phyloP scores from a whole-genome alignment of 2,113 vertebrate genomes.

The Telmatochromis sp. region DNA sequence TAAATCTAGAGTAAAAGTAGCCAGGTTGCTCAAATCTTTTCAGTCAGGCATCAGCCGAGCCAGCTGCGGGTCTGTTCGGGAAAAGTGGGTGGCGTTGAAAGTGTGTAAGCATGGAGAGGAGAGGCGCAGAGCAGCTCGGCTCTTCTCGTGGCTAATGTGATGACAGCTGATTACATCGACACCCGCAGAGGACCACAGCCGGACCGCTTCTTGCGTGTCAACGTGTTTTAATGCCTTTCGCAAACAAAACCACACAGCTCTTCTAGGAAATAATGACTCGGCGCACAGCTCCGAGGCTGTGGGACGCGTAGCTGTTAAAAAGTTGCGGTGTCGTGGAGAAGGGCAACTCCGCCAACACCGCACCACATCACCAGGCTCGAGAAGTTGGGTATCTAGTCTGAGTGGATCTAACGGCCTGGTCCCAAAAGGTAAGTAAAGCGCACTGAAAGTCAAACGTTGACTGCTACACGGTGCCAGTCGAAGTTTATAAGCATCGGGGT shows the following conservation, averaged over 20 bases:
- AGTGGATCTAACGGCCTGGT: not conserved
- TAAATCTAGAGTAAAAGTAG: not conserved
- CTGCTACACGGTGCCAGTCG: too few relatives aligned
- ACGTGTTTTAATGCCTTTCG: not conserved
- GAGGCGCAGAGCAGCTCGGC: not conserved
- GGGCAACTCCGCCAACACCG: not conserved
- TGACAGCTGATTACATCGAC: slow-evolving; percentile 68
- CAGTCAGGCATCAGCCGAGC: slow-evolving; percentile 54
- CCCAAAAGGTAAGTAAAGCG: slow-evolving; percentile 4
- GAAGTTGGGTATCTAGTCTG: slow-evolving; percentile 22
- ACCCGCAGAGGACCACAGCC: not conserved
- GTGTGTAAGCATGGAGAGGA: slow-evolving; percentile 56
- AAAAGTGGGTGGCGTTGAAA: slow-evolving; percentile 61
- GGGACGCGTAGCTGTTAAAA: not conserved
- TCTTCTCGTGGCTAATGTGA: slow-evolving; percentile 7
- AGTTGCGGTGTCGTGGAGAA: slow-evolving; percentile 5
- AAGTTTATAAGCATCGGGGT: not conserved
- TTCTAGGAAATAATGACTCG: not conserved
- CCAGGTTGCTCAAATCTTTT: slow-evolving; percentile 14
- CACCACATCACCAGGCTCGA: slow-evolving; percentile 23
- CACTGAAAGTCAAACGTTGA: not conserved
- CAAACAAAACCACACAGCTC: not conserved
- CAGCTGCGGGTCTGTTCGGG: slow-evolving; percentile 17
- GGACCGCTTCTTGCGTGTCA: not conserved
- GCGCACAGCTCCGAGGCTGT: not conserved